These are phyloP conservation scores for Cryptotis parvus DNA, from an alignment of 2,113 vertebrate species.

Conservation along the genomic window DNA sequence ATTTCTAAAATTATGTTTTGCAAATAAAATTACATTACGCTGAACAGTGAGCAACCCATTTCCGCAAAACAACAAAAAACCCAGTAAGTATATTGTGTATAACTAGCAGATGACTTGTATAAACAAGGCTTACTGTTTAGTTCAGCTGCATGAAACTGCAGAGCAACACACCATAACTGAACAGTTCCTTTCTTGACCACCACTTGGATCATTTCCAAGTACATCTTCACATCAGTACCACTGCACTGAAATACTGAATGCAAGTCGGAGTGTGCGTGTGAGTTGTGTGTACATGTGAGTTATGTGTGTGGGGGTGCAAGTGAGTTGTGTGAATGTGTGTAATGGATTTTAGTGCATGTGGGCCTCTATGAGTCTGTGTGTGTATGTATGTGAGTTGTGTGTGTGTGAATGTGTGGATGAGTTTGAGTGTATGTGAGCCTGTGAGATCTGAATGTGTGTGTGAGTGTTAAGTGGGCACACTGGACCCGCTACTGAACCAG, in stretches of 20 bases:
- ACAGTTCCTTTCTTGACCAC: not conserved
- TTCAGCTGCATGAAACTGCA: not conserved
- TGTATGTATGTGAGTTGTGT: no score
- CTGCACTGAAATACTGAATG: not conserved
- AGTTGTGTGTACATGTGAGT: no score
- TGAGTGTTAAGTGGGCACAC: not conserved
- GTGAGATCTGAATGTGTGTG: no score
- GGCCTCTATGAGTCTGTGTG: no score
- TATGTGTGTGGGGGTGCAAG: no score
- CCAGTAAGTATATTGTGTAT: not conserved
- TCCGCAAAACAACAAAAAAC: not conserved
- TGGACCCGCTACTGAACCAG: not conserved
- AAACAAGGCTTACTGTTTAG: not conserved
- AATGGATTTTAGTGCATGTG: no score
- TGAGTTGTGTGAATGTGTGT: no score
- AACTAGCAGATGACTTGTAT: not conserved
- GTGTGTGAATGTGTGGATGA: no score
- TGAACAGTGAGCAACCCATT: not conserved
- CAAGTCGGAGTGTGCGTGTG: no score
- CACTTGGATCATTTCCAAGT: slow-evolving; percentile 31
- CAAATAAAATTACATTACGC: not conserved
- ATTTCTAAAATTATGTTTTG: not conserved
- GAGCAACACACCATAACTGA: not conserved
- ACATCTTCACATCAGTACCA: slow-evolving; percentile 28
- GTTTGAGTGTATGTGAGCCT: no score